These are phyloP conservation scores for Coenobita brevimanus DNA, from an alignment of 1,140 invertebrate species.

Conservation along the genomic window DNA sequence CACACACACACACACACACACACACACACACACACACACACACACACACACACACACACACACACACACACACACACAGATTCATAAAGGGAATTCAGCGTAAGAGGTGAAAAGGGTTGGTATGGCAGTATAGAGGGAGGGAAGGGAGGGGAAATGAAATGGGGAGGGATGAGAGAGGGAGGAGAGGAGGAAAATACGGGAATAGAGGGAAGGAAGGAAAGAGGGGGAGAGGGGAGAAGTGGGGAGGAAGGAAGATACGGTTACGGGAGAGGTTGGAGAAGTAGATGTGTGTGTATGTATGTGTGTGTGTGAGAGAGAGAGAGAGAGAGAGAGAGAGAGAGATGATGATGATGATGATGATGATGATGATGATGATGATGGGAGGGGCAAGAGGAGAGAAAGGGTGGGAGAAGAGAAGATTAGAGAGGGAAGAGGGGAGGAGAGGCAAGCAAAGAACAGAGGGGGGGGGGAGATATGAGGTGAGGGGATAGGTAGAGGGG, in stretches of 20 bases:
- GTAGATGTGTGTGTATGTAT: neutral
- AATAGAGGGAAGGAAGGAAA: conserved; percentile 4
- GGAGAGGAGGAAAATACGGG: neutral
- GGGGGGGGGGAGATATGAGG: no score
- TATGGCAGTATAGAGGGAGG: neutral
- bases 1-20: neutral
- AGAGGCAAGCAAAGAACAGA: neutral
- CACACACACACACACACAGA: neutral
- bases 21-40: no score
- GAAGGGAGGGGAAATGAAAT: neutral
- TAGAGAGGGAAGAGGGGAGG: neutral
- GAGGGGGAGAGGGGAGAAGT: neutral
- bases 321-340: neutral
- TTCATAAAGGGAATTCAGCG: neutral
- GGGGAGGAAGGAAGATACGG: neutral
- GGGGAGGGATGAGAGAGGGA: neutral
- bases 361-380: neutral
- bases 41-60: neutral
- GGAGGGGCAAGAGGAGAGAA: neutral
- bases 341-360: neutral
- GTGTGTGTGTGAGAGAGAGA: neutral
- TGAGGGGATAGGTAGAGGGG: no score
- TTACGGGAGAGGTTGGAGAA: neutral
- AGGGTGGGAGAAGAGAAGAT: neutral
- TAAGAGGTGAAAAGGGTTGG: neutral